Base-by-base conservation (phyloP, 2,888 invertebrate species). In the Oxytorus armatus region DNA sequence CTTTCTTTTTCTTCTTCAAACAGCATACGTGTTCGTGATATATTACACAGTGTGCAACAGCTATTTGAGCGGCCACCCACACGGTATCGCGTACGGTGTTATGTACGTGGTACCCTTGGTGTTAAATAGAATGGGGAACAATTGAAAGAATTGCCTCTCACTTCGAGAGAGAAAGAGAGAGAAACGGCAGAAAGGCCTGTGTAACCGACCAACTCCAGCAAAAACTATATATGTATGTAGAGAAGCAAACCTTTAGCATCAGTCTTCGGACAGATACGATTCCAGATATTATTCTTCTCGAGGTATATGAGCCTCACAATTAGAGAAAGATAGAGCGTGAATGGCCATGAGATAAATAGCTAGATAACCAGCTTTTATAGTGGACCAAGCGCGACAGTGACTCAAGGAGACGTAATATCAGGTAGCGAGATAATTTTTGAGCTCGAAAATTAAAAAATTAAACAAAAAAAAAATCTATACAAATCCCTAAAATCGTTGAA, bases 51-150 rank as follows among this genome's bases (percentile, higher is more conserved):
- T 72, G 77, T 33, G 61, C 72, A 66, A 68, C 72, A 80, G 77
- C 68, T 63, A 80, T 80, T 77, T 68, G 47, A 68, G 44, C 33
- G 77, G 80, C 80, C 80, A 80, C 80, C 77, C 77, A 77, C 77
- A 77, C 76, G 73, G 44, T 63, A 73, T 68, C 72, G 51, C 59
- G 61, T 70, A 53, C 63, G 53, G 39, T 25, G 66, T 65, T 74
- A 65, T 61, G 36, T 66, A 55, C 29, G 59, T 53, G 49, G 51
- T 65, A 65, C 69, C 29, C 49, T 59, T 70, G 75, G 70, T 79
- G 53, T 79, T 70, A 80, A 80, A 80, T 77, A 73, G 73, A 77
- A 77, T 63, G 63, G 80, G 73, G 68, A 80, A 80, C 80, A 80
- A 80, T 80, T 77, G 80, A 63, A 77, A 77, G 80, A 80, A 77